phyloP scores from a whole-genome alignment of 1,140 invertebrate species.

The Bombyx mandarina region DNA sequence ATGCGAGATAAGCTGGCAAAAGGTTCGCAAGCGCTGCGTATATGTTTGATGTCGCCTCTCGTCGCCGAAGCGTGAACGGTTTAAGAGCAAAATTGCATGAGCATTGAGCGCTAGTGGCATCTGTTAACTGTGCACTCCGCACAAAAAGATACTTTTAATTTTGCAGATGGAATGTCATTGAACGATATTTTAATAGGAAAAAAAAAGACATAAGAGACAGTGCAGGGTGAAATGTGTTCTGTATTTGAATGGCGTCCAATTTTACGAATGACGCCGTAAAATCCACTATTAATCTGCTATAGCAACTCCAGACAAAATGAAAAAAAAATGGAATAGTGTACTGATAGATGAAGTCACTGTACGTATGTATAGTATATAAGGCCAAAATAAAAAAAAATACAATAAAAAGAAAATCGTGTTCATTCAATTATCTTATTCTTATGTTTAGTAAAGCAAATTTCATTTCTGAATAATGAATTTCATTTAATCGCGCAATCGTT shows the following conservation, averaged over 20 bases:
- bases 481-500: constrained; percentile 55
- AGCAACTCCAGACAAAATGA: too few relatives aligned
- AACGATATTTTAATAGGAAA: constrained; percentile 26
- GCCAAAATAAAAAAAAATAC: too few relatives aligned
- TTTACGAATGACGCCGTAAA: too few relatives aligned
- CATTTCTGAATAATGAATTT: constrained; percentile 28
- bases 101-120: constrained; percentile 55
- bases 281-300: too few relatives aligned
- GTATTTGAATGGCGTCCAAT: too few relatives aligned
- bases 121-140: constrained; percentile 57
- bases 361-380: too few relatives aligned
- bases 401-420: too few relatives aligned
- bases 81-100: constrained; percentile 62
- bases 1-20: constrained; percentile 68
- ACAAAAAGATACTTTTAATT: constrained; percentile 66
- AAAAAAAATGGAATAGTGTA: too few relatives aligned
- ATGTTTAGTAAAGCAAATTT: too few relatives aligned
- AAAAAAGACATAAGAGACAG: constrained; percentile 8
- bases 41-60: constrained; percentile 68
- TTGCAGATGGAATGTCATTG: constrained; percentile 57
- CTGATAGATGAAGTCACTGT: too few relatives aligned
- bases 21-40: constrained; percentile 58
- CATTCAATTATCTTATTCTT: too few relatives aligned
- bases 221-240: too few relatives aligned
- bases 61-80: constrained; percentile 61